Evolutionary conservation across 2,888 invertebrate genomes (phyloP).

Genomic region (Dorcus parallelipipedus): DNA sequence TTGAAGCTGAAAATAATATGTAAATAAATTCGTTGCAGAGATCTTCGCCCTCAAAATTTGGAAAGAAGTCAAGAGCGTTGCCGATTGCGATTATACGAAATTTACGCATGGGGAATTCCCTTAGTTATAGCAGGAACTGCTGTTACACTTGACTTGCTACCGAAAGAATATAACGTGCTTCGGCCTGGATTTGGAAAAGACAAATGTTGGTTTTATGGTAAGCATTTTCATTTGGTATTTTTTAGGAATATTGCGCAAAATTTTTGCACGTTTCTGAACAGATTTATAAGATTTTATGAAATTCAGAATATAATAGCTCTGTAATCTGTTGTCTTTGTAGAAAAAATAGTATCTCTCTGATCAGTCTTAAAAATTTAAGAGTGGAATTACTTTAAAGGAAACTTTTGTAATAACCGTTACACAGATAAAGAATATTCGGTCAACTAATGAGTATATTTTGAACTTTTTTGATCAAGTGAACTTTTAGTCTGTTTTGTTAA

Average conservation of each 20-base stretch:
- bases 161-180: conserved; percentile 59
- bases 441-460: too few species aligned
- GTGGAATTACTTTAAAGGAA: too few species aligned
- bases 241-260: neutral
- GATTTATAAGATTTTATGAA: too few species aligned
- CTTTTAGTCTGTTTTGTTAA: too few species aligned
- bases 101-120: conserved; percentile 85
- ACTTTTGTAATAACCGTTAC: too few species aligned
- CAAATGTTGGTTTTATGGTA: conserved; percentile 82
- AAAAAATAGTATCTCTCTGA: too few species aligned
- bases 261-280: too few species aligned
- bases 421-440: too few species aligned
- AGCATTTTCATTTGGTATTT: conserved; percentile 29
- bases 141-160: conserved; percentile 68
- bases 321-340: too few species aligned
- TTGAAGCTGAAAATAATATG: neutral
- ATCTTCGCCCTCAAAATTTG: conserved; percentile 78
- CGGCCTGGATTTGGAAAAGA: conserved; percentile 76
- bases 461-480: too few species aligned
- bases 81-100: conserved; percentile 73
- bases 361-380: too few species aligned
- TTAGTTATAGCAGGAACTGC: conserved; percentile 72
- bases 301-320: too few species aligned
- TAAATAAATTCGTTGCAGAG: conserved; percentile 54
- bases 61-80: conserved; percentile 82